Conservation (phyloP, 2,797 vertebrate species). For the Valencia hispanica region DNA sequence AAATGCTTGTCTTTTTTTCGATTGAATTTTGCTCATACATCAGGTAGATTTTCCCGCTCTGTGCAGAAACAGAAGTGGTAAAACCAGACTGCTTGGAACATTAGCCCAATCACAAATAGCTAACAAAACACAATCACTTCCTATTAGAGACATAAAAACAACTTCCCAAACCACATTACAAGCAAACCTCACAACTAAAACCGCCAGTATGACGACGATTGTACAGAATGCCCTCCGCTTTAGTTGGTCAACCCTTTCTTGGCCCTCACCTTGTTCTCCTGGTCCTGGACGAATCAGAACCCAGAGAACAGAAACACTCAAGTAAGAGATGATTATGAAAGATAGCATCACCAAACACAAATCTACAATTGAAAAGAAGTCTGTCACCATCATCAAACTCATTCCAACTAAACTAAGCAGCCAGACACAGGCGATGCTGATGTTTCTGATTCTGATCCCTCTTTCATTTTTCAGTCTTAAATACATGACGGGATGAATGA, state of each 20-base stretch:
- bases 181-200: slow-evolving; percentile 8
- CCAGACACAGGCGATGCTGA: slow-evolving; percentile 14
- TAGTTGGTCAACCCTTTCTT: slow-evolving; percentile 6
- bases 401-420: not conserved
- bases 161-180: not conserved
- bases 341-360: slow-evolving; percentile 7
- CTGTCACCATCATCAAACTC: not conserved
- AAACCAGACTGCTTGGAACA: slow-evolving; percentile 11
- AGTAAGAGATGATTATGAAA: slow-evolving; percentile 1
- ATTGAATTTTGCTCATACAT: not conserved
- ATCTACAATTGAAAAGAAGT: not conserved
- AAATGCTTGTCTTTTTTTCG: not conserved
- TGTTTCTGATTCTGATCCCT: slow-evolving; percentile 15
- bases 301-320: slow-evolving; percentile 19
- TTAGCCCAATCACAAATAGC: slow-evolving; percentile 7
- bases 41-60: not conserved
- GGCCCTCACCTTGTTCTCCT: not conserved
- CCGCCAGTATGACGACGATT: slow-evolving; percentile 9
- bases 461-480: slow-evolving; percentile 1
- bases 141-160: not conserved
- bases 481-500: slow-evolving; percentile 17
- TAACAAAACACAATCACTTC: not conserved
- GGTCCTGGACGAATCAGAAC: slow-evolving; percentile 16
- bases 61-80: slow-evolving; percentile 19
- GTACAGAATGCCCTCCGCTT: slow-evolving; percentile 17